phyloP scores from a whole-genome alignment of 2,113 vertebrate genomes.

The Macrotus californicus region DNA sequence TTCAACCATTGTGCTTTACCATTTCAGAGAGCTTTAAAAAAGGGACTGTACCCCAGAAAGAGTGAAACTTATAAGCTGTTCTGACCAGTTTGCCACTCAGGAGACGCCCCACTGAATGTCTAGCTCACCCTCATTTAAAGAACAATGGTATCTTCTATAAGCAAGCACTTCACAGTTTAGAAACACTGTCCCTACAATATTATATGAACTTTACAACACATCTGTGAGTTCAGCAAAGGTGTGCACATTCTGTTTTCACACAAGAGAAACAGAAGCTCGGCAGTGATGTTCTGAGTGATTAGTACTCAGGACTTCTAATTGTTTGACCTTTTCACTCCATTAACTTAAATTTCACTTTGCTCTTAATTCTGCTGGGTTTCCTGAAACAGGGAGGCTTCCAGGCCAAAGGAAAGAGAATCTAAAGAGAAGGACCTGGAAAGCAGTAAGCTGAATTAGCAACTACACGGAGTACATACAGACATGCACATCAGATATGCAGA shows the following conservation, averaged over 20 bases:
- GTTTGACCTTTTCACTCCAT: not conserved
- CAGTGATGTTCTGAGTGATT: not conserved
- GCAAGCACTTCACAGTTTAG: not conserved
- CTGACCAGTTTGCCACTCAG: not conserved
- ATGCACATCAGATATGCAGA: not conserved
- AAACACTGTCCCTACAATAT: not conserved
- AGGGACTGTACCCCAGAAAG: not conserved
- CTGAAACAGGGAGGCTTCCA: not conserved
- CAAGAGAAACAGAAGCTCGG: not conserved
- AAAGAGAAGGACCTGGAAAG: not conserved
- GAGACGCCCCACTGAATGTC: not conserved
- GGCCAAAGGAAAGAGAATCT: not conserved
- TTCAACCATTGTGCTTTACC: not conserved
- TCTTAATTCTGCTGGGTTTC: not conserved
- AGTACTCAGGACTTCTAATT: not conserved
- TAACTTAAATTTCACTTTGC: not conserved
- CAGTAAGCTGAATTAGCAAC: not conserved
- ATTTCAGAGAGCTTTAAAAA: not conserved
- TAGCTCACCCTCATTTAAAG: not conserved
- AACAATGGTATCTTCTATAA: not conserved
- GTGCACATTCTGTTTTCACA: not conserved
- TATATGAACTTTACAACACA: not conserved
- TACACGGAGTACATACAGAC: not conserved
- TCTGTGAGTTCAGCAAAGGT: not conserved
- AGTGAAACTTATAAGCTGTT: not conserved